Percentiles rank a stretch among this genome's conserved stretches.
Evolutionary conservation across 2,888 invertebrate species (phyloP).

Genomic region (Cynaeus angustus): DNA sequence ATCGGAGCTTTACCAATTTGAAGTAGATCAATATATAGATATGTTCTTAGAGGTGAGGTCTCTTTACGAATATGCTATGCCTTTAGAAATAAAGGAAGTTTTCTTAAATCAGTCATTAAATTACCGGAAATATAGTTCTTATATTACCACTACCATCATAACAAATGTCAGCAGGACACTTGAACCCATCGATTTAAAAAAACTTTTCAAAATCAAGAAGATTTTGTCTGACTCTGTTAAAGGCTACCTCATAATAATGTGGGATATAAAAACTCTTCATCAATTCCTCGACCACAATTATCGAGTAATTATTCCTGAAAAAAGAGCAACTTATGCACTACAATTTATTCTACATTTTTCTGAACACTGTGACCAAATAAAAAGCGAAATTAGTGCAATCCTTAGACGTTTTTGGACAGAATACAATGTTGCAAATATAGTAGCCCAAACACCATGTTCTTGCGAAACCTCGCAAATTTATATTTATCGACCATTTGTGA

Average conservation of each 20-base stretch:
- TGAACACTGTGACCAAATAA: background rate
- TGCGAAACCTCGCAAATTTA: conserved; percentile 44
- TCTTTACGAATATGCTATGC: too few species aligned
- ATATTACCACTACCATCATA: too few species aligned
- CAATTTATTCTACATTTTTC: background rate
- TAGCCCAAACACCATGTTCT: conserved; percentile 50
- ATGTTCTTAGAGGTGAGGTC: too few species aligned
- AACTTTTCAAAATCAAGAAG: background rate
- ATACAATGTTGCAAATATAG: background rate
- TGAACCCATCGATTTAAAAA: background rate
- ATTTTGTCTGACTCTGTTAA: background rate
- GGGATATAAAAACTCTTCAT: background rate
- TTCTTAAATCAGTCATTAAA: too few species aligned
- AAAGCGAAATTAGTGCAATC: background rate
- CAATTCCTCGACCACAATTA: background rate
- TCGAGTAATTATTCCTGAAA: background rate
- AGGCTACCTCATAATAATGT: background rate
- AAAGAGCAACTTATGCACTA: conserved; percentile 2
- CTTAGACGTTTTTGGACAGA: background rate
- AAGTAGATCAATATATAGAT: too few species aligned
- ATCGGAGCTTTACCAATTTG: too few species aligned
- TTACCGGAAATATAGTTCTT: too few species aligned
- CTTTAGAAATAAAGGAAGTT: too few species aligned
- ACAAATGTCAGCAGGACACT: background rate
- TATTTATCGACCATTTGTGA: conserved; percentile 54